phyloP scores from a whole-genome alignment of 2,888 invertebrate species.

The Elmis aenea region DNA sequence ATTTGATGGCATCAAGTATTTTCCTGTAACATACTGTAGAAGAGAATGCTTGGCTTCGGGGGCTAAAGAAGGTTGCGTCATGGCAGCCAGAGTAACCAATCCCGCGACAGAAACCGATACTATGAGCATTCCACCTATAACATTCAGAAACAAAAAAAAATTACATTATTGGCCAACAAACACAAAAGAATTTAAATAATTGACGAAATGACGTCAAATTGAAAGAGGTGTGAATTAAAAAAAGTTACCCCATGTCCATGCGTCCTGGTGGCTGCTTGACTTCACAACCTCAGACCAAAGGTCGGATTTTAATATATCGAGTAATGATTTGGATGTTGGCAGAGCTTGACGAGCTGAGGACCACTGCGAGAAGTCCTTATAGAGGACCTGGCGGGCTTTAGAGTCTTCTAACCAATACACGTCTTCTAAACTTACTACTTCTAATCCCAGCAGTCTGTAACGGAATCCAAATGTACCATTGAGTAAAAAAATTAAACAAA shows the following conservation, averaged over 20 bases:
- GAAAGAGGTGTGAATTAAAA: too few relatives aligned
- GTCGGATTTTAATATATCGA: slow-evolving; percentile 73
- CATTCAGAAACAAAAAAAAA: too few relatives aligned
- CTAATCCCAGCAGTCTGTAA: slow-evolving; percentile 65
- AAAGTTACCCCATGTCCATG: slow-evolving; percentile 77
- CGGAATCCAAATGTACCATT: too few relatives aligned
- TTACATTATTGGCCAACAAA: background rate
- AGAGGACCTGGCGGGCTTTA: slow-evolving; percentile 66
- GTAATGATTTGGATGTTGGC: slow-evolving; percentile 74
- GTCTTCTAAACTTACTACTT: slow-evolving; percentile 82
- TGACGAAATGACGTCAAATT: too few relatives aligned
- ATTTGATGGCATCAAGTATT: slow-evolving; percentile 82
- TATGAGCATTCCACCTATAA: slow-evolving; percentile 84
- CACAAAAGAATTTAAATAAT: too few relatives aligned
- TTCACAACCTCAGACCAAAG: slow-evolving; percentile 84
- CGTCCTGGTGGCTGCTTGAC: slow-evolving; percentile 80
- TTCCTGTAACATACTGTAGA: slow-evolving; percentile 87
- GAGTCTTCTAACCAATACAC: slow-evolving; percentile 87
- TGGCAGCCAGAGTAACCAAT: slow-evolving; percentile 81
- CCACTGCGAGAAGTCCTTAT: slow-evolving; percentile 74
- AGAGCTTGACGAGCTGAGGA: slow-evolving; percentile 74
- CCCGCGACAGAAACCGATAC: slow-evolving; percentile 87
- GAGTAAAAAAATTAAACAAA: too few relatives aligned
- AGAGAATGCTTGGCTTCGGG: slow-evolving; percentile 88
- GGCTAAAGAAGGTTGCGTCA: slow-evolving; percentile 84